Evolutionary conservation across 2,113 vertebrate genomes (phyloP).

Genomic region (Coptodon rendalli): DNA sequence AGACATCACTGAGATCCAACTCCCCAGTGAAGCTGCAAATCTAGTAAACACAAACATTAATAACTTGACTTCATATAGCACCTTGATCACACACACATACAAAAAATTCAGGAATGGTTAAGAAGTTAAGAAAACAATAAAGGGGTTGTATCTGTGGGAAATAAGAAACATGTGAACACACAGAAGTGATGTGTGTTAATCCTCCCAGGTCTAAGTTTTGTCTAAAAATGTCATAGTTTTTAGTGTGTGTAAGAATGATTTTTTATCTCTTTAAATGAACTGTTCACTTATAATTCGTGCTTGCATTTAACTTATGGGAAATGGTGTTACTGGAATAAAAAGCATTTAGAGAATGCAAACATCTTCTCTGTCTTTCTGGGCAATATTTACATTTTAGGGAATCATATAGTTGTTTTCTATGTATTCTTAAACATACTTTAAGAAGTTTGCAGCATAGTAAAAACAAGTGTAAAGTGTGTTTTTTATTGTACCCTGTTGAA

Average conservation of each 20-base stretch:
- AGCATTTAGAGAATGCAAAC: neutral
- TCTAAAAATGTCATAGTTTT: neutral
- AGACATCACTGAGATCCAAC: constrained; percentile 30
- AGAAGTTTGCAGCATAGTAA: fast-evolving
- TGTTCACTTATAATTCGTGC: fast-evolving
- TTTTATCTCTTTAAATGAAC: neutral
- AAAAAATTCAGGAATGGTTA: neutral
- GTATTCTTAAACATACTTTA: neutral
- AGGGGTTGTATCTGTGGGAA: neutral
- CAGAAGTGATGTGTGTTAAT: fast-evolving
- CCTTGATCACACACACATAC: neutral
- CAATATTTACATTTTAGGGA: neutral
- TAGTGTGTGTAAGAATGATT: neutral
- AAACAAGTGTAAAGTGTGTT: neutral
- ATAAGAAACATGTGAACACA: neutral
- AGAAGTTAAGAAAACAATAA: neutral
- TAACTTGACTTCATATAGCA: constrained; percentile 11
- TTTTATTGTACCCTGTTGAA: neutral
- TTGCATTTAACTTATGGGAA: neutral
- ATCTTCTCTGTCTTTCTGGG: neutral
- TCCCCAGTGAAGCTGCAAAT: constrained; percentile 33
- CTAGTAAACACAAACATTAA: constrained; percentile 48
- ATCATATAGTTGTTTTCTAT: neutral
- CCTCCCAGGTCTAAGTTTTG: neutral
- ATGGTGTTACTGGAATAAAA: neutral